Conservation (phyloP, 2,113 vertebrate genomes). For the Picathartes gymnocephalus region DNA sequence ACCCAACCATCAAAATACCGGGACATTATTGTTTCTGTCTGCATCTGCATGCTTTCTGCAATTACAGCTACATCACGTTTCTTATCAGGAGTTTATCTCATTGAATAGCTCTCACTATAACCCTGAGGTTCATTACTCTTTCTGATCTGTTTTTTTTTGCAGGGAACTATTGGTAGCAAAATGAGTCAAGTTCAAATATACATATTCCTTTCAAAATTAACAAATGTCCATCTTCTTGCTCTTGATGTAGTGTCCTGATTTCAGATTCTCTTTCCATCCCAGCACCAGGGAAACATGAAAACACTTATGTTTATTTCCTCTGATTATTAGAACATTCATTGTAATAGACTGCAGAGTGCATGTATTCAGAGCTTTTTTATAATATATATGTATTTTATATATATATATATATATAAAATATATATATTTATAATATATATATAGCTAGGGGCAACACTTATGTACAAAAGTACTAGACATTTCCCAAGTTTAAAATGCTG, state of each 20-base stretch:
- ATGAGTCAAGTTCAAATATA: background rate
- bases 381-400: no score
- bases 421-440: accelerated
- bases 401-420: no score
- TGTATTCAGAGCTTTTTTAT: background rate
- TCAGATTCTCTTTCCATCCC: background rate
- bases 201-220: background rate
- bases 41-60: background rate
- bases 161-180: background rate
- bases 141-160: background rate
- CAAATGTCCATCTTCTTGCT: background rate
- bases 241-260: background rate
- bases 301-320: background rate
- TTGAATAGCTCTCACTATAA: background rate
- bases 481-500: background rate
- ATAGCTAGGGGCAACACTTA: background rate
- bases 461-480: background rate
- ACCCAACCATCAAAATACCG: background rate
- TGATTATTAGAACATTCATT: background rate
- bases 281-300: background rate
- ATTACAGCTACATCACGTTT: background rate
- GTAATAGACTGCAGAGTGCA: background rate
- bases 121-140: background rate
- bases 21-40: background rate
- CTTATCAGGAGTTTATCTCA: background rate